phyloP scores from a whole-genome alignment of 1,140 invertebrate species.

The Drosophila oshimai region DNA sequence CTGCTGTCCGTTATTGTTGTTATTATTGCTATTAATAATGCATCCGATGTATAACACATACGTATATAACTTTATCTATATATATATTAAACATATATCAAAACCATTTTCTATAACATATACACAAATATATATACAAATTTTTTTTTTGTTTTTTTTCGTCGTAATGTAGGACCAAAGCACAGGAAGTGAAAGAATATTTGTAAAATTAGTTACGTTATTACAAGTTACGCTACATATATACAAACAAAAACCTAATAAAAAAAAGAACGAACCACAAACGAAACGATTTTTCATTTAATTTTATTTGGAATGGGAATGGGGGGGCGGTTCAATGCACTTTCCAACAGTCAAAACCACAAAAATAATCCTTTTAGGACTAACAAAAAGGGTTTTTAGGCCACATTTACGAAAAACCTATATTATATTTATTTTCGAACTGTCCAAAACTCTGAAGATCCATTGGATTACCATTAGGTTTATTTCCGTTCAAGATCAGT shows the following conservation, averaged over 20 bases:
- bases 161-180: slow-evolving; percentile 51
- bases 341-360: too few species aligned
- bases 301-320: too few species aligned
- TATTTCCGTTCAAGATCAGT: not conserved
- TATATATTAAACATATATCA: slow-evolving; percentile 38
- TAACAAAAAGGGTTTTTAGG: too few species aligned
- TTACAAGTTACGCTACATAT: slow-evolving; percentile 50
- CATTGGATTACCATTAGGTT: not conserved
- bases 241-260: slow-evolving; percentile 37
- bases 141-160: slow-evolving; percentile 37
- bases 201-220: slow-evolving; percentile 56
- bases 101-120: slow-evolving; percentile 33
- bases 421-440: too few species aligned
- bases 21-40: slow-evolving; percentile 63
- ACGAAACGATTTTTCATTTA: not conserved
- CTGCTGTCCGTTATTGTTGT: slow-evolving; percentile 76
- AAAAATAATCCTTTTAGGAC: too few species aligned
- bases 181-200: slow-evolving; percentile 52
- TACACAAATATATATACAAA: slow-evolving; percentile 21
- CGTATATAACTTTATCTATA: slow-evolving; percentile 45
- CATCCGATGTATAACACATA: slow-evolving; percentile 45
- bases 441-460: not conserved
- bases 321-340: too few species aligned
- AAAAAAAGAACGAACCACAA: slow-evolving; percentile 38
- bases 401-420: too few species aligned